phyloP scores from a whole-genome alignment of 2,888 invertebrate species.

The Hirtodrosophila confusa region DNA sequence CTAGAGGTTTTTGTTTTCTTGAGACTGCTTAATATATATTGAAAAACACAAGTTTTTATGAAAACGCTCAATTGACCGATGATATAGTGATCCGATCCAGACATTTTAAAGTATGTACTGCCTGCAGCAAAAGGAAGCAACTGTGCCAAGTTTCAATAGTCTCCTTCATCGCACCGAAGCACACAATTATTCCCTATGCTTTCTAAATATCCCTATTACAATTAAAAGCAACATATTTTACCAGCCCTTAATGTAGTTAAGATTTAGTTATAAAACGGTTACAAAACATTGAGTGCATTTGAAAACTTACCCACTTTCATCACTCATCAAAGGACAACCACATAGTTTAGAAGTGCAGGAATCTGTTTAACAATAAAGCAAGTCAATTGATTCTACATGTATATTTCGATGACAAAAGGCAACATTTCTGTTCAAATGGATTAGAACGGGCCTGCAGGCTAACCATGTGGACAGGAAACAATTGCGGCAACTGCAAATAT shows the following conservation, averaged over 20 bases:
- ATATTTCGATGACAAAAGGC: conserved; percentile 36
- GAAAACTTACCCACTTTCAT: conserved; percentile 11
- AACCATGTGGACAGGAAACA: conserved; percentile 12
- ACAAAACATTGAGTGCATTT: conserved; percentile 17
- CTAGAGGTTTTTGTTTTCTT: too few relatives aligned
- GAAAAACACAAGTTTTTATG: too few relatives aligned
- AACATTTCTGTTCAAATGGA: conserved; percentile 29
- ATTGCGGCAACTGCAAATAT: conserved; percentile 29
- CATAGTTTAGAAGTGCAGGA: not conserved
- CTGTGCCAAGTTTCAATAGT: too few relatives aligned
- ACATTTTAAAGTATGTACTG: too few relatives aligned
- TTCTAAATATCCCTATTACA: too few relatives aligned
- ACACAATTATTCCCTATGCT: too few relatives aligned
- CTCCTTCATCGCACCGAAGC: too few relatives aligned
- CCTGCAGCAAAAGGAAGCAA: too few relatives aligned
- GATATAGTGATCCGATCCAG: too few relatives aligned
- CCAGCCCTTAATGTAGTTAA: not conserved
- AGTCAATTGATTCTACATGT: conserved; percentile 19
- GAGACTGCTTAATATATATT: too few relatives aligned
- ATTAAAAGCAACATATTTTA: too few relatives aligned
- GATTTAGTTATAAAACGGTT: not conserved
- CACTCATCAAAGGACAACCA: conserved; percentile 2
- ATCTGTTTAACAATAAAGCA: conserved; percentile 22
- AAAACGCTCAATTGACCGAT: too few relatives aligned
- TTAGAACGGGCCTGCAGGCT: conserved; percentile 14